These are phyloP conservation scores for Syngnathoides biaculeatus DNA, from an alignment of 2,113 vertebrate genomes.

Conservation along the genomic window DNA sequence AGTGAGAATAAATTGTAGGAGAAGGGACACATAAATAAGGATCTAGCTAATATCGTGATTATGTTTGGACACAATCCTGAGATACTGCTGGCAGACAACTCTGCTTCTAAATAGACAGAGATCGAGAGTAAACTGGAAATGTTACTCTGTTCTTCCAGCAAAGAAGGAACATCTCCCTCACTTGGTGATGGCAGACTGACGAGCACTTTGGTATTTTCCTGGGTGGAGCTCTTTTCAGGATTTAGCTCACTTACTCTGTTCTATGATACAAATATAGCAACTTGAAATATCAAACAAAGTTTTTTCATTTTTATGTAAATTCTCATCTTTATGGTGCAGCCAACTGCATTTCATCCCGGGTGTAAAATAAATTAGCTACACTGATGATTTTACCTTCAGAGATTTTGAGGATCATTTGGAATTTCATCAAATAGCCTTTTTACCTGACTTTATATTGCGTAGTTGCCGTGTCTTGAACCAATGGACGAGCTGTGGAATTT, in stretches of 20 bases:
- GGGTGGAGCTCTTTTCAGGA: constrained; percentile 44
- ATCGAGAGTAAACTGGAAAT: constrained; percentile 67
- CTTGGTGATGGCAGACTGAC: constrained; percentile 45
- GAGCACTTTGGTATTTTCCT: constrained; percentile 50
- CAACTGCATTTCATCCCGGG: constrained; percentile 19
- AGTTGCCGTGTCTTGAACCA: neutral
- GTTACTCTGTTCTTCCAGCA: constrained; percentile 71
- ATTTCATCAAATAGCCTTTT: too few species aligned
- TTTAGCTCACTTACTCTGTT: constrained; percentile 41
- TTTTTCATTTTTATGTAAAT: constrained; percentile 40
- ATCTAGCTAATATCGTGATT: constrained; percentile 72
- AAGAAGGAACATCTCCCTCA: constrained; percentile 57
- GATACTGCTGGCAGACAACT: constrained; percentile 62
- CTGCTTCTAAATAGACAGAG: constrained; percentile 59
- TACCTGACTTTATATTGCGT: neutral
- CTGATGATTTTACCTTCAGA: neutral
- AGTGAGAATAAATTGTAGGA: constrained; percentile 46
- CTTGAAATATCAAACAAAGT: constrained; percentile 44
- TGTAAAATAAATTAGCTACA: neutral
- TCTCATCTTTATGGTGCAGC: constrained; percentile 42
- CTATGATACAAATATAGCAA: constrained; percentile 48
- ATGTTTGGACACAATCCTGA: constrained; percentile 71
- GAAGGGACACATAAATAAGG: constrained; percentile 67
- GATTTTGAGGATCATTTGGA: too few species aligned
- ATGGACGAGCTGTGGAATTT: neutral